Base-by-base conservation (phyloP, 2,797 vertebrate species). In the Centroberyx gerrardi region DNA sequence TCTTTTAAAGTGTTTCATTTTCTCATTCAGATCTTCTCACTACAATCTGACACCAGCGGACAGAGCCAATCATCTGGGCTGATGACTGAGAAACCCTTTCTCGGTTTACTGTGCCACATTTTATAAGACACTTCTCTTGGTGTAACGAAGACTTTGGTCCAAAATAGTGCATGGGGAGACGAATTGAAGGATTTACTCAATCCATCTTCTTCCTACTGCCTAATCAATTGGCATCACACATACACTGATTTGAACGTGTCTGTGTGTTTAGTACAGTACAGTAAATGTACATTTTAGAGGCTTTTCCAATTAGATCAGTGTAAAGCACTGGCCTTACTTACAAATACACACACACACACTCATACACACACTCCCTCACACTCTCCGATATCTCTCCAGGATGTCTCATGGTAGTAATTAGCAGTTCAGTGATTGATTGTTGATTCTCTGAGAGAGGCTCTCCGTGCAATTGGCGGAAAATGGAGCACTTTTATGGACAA, bases 401-500 rank as follows among this genome's bases (percentile, higher is more conserved):
- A 74, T 68, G 76, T 85, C 82, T 82, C 49, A 56, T 71, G 77
- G 76, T 78, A 53, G 68, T 75, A 87, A 89, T 88, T 87, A 88
- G 82, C 85, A 64, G 51, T 44, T 49, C 29, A 10, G 29, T 87
- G 82, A 85, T 81, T 80, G 73, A 85, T 87, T 82, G 76, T 72
- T 60, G 40, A 87, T 79, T 81, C 66, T 69, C 31, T 33, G 5
- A 56, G 48, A 69, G 52, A 66, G 40, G 62, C 61, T 81, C 13
- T 83, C 68, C 56, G 13, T 66, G 73, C 42, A 55, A 68, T 81
- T 80, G 62, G 69, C 80, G 75, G 67, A 75, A 81, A 58, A 83
- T 76, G 54, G 67, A 84, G 66, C 66, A 62, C 71, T 64, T 79
- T 71, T 64, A 78, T 61, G 5, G 67, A 65, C 29, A 63, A 62